Base-by-base conservation (phyloP, 2,888 invertebrate species). In the Drosophila incognita region DNA sequence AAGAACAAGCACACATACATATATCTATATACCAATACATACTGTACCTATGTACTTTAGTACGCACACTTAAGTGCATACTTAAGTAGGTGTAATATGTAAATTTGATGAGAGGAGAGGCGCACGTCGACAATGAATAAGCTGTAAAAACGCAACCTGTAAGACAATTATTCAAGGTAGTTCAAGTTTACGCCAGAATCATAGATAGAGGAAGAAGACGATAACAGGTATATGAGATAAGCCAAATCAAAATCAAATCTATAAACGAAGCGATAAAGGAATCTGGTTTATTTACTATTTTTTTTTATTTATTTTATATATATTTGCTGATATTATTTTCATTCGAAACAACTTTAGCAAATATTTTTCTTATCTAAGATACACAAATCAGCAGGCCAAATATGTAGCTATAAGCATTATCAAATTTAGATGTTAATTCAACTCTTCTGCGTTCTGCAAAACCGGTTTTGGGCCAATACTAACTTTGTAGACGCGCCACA, bases 71-170 rank as follows among this genome's bases (percentile, higher is more conserved):
- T 31, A 29, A 13, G 53, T 27, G 35, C 48, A 42, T 46, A 46
- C 35, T 29, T 35, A 48, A 49, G 72, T 29, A 56, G 35, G 13
- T 13, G 27, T 24, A 27, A 35, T 60, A 67, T 72, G 76, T 67
- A 65, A 57, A 76, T 73, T 67, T 73, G 48, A 69, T 68, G 64
- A 21, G 54, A 27, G 61, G 64, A n/a, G 54, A 27, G 61, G 38
- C 67, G 62, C 73, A 62, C 64, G 67, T 61, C 40, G 49, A 40
- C 62, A 42, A 13, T 66, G 36, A 77, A 76, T 27, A 62, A 62
- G 78, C 67, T 49, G 29, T 53, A 31, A 42, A 65, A 69, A 58
- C 27, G 70, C 63, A 63, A 53, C 35, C 33, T 72, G 27, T 29
- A 2, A 31, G 46, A 60, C 54, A 57, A 52, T 53, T 58, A 49